Evolutionary conservation across 2,888 invertebrate species (phyloP), one percentile per base, ranked within the genome.

Genomic region (Isoperla grammatica): DNA sequence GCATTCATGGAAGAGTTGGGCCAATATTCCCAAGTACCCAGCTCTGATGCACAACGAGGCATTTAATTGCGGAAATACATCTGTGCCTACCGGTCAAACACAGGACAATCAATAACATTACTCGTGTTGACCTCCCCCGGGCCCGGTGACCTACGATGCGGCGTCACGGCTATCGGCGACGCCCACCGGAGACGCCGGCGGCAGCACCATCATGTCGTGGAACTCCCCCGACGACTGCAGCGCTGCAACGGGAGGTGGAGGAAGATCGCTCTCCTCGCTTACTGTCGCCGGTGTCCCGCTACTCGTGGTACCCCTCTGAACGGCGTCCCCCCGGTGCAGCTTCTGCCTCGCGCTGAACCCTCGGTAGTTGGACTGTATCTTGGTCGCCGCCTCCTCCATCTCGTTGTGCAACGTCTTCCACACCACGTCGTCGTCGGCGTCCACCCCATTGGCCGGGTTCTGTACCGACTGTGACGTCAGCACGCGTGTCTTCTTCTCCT

Each of bases 171-270:
- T n/a, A 43, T 53, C 46, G 15, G 55, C 35, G 46, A 48, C 43
- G 29, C 54, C n/a, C 53, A 13, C 39, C 23, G 39, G 42, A 17
- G 23, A 40, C 4, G 19, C 56, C 8, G 70, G 60, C 1, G 72
- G 70, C 45, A 74, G 64, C 1, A 73, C 70, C 9, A 73, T 65
- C 58, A 72, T 71, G 63, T 75, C 75, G 59, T 75, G 74, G 65
- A 74, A 75, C 67, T 75, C 75, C n/a, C 75, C 73, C 2, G 73
- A 73, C 22, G 73, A 73, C 57, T 69, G 71, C 6, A 71, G 6
- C 12, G 40, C 37, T 5, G 49, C 35, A 11, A 13, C 17, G 6
- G 42, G 40, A 8, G 42, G 29, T 11, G 53, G 29, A 9, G 59
- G 13, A 1, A 22, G n/a, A 5, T 42, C 37, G 22, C n/a, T 29